Base-by-base conservation (phyloP, 2,888 invertebrate genomes). In the Euspilapteryx auroguttella region DNA sequence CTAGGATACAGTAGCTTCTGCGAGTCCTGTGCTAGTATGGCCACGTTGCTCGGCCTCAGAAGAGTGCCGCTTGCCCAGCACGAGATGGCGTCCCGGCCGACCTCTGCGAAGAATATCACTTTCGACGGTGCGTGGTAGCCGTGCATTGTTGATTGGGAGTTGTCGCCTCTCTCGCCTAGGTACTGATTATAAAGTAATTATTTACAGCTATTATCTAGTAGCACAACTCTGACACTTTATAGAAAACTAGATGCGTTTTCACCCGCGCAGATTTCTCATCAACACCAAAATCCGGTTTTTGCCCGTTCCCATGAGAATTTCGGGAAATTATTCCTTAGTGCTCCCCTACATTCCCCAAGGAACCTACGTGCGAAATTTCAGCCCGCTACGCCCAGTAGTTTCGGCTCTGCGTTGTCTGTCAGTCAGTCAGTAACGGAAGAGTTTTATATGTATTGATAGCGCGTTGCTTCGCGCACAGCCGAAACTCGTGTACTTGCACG, bases 111-210 rank as follows among this genome's bases (percentile, higher is more conserved):
- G 57, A 89, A 87, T 22, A 89, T 55, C 1, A 84, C 79, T 1
- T 80, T 80, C 0, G 81, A 78, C 0, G 56, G 44, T 3, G 64
- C 49, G 47, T 90, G 86, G 30, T 83, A 66, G 24, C 78, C 80
- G 30, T 87, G 85, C 47, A 86, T 82, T 0, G 88, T 85, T 0
- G 84, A 80, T 47, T 90, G 90, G 1, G 78, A 78, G 26, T 63
- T 52, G 0, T 57, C 49, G 0, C 89, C 90, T 5, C 87, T 79
- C 23, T 80, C 76, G 1, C 89, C 89, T 26, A 83, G 49, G 1
- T 76, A 34, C 66, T 80, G 52, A 1, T 33, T 21, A 10, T 12
- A 3, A 15, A 12, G 17, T 11, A 20, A 27, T 10, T 6, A 4
- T n/a, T 4, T 15, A 27, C 4, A 15, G n/a, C n/a, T n/a, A n/a